These are phyloP conservation scores for Gobiocypris rarus DNA, from an alignment of 2,113 vertebrate genomes.

Conservation along the genomic window DNA sequence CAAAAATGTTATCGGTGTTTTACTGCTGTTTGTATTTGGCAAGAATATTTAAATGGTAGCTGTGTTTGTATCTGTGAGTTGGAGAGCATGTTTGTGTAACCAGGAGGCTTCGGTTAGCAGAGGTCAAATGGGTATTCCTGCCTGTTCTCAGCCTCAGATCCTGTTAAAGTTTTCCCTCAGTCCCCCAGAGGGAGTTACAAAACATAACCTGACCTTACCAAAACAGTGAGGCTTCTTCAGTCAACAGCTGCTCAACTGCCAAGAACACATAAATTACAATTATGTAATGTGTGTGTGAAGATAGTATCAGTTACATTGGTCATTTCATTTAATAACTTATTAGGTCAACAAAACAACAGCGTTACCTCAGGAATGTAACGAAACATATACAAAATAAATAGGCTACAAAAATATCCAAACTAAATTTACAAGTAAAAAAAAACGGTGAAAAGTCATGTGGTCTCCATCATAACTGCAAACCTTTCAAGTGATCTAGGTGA, in stretches of 20 bases:
- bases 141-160: neutral
- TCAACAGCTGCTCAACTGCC: slow-evolving; percentile 31
- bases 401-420: neutral
- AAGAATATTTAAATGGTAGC: neutral
- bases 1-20: slow-evolving; percentile 8
- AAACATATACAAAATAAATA: neutral
- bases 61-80: neutral
- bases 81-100: slow-evolving; percentile 15
- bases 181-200: neutral
- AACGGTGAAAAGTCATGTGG: neutral
- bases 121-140: neutral
- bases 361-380: neutral
- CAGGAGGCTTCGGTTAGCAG: neutral
- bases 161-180: neutral
- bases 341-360: neutral
- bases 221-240: slow-evolving; percentile 34
- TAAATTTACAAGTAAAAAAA: neutral
- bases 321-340: neutral
- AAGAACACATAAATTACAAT: slow-evolving; percentile 30
- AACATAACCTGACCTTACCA: slow-evolving; percentile 29
- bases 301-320: slow-evolving; percentile 11
- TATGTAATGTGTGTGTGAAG: slow-evolving; percentile 33
- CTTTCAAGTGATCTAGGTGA: neutral
- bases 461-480: neutral
- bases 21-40: neutral